These are phyloP conservation scores for Phaethon lepturus DNA, from an alignment of 2,113 vertebrate species.

Conservation along the genomic window DNA sequence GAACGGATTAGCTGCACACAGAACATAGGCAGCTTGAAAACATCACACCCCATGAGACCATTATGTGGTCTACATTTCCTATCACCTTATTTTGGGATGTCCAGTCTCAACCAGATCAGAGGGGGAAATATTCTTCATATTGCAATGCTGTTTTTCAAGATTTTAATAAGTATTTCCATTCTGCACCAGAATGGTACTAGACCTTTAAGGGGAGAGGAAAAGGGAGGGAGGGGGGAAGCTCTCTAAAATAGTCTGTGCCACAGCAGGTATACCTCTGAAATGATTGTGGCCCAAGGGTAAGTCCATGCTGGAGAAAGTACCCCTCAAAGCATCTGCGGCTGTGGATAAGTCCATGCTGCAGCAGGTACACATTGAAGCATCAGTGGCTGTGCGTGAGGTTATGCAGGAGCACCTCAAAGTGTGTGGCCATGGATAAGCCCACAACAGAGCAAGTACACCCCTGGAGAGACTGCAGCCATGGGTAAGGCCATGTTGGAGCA, in stretches of 20 bases:
- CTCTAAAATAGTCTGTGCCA: background rate
- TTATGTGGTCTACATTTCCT: background rate
- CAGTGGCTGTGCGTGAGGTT: no score
- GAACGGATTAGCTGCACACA: background rate
- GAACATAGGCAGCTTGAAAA: background rate
- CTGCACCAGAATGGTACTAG: background rate
- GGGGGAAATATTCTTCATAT: background rate
- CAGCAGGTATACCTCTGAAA: no score
- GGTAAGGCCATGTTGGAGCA: no score
- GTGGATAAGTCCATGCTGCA: no score
- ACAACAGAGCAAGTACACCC: no score
- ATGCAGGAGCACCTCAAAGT: no score
- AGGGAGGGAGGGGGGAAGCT: accelerated
- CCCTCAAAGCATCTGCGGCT: no score
- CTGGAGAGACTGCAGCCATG: no score
- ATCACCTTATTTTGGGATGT: background rate
- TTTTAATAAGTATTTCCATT: background rate
- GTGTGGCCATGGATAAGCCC: no score
- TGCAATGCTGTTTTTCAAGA: background rate
- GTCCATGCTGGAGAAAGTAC: no score
- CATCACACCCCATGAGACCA: background rate
- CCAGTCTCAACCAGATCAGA: background rate
- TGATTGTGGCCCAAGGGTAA: no score
- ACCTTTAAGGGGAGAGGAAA: background rate
- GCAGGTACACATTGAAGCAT: no score